Conservation (phyloP, 1,140 invertebrate species). For the Procambarus clarkii region DNA sequence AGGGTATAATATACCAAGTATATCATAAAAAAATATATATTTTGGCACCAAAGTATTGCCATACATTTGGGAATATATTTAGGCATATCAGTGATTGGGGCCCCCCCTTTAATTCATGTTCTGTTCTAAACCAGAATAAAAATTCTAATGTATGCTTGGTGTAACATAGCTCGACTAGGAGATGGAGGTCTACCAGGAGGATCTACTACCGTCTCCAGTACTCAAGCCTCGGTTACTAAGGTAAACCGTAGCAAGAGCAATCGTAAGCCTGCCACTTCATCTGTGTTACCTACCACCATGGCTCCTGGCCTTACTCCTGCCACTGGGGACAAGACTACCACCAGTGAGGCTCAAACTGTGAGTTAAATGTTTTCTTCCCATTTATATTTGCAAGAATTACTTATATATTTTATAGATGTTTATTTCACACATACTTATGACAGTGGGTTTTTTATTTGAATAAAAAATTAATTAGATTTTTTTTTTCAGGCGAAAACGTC, state of each 20-base stretch:
- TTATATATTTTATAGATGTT: neutral
- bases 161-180: constrained; percentile 16
- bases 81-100: neutral
- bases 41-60: too few relatives aligned
- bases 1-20: too few relatives aligned
- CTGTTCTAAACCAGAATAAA: too few relatives aligned
- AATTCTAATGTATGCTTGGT: neutral
- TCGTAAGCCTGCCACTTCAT: constrained; percentile 42
- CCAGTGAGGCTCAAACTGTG: constrained; percentile 52
- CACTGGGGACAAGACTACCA: constrained; percentile 40
- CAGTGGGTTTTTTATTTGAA: neutral
- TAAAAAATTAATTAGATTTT: neutral
- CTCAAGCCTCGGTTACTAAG: constrained; percentile 35
- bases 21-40: too few relatives aligned
- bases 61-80: too few relatives aligned
- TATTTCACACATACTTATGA: neutral
- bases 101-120: too few relatives aligned
- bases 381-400: neutral
- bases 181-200: constrained; percentile 47
- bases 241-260: constrained; percentile 50
- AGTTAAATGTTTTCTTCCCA: neutral
- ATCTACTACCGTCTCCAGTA: constrained; percentile 17
- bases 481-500: constrained; percentile 36
- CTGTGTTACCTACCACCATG: constrained; percentile 29
- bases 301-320: constrained; percentile 19